These are phyloP conservation scores for Ctenodactylus gundi DNA, from an alignment of 2,113 vertebrate species.

Conservation along the genomic window DNA sequence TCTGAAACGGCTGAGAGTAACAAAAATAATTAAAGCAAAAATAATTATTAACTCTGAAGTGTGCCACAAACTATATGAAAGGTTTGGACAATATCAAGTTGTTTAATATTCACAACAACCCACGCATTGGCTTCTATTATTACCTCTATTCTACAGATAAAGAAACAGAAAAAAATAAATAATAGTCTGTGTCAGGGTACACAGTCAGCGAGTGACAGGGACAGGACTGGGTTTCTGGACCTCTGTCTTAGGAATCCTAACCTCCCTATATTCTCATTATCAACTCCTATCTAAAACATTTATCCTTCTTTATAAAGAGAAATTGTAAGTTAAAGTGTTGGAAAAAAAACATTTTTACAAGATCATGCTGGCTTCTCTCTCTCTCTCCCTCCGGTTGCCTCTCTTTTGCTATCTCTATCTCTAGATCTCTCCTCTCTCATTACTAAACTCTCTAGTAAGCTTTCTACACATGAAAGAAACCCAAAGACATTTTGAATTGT, in stretches of 20 bases:
- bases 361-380: background rate
- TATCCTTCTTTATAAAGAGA: background rate
- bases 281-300: background rate
- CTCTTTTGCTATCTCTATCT: rapidly evolving
- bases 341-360: background rate
- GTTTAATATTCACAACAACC: background rate
- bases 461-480: background rate
- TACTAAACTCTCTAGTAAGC: background rate
- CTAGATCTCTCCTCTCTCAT: background rate
- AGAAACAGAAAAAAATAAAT: background rate
- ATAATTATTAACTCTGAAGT: background rate
- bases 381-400: background rate
- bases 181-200: background rate
- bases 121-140: background rate
- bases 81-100: background rate
- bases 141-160: background rate
- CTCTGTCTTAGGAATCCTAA: background rate
- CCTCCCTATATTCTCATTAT: background rate
- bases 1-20: background rate
- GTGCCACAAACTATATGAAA: background rate
- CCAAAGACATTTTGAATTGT: background rate
- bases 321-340: background rate
- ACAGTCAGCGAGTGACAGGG: background rate
- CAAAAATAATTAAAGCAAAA: background rate
- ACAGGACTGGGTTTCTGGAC: background rate